Base-by-base conservation (phyloP, 1,140 invertebrate genomes). In the Nasonia vitripennis region DNA sequence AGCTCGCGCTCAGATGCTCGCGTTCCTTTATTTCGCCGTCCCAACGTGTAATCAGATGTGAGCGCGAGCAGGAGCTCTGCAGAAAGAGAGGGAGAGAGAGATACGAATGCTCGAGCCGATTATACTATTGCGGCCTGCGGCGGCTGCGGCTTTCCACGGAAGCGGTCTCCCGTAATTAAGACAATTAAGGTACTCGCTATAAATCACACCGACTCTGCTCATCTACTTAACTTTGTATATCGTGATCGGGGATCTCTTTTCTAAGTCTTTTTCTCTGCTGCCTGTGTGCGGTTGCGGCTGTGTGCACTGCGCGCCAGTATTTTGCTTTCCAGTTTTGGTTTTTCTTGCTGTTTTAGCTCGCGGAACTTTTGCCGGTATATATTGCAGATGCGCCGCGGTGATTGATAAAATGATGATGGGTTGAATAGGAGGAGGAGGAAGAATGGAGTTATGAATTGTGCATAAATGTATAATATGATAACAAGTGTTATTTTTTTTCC, bases 181-280 rank as follows among this genome's bases (percentile, higher is more conserved):
- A 92, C 91, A 91, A 91, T 92, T 91, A 91, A 91, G 88, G 86
- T 89, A 90, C 90, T 90, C 87, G 87, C 89, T 89, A 91, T 91
- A 91, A 91, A 91, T 92, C 91, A 91, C 91, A 90, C 88, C 87
- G 89, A 88, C 75, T 78, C 55, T 14, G 89, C 90, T 91, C 89
- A 90, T 90, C 91, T 91, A 90, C 91, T 90, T 89, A 86, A 88
- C 86, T 84, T 88, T 87, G 88, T 91, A 91, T 91, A 91, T 91
- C 91, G 83, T 87, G 86, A 90, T 90, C 89, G 80, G 87, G 85
- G 88, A 91, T 90, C 90, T 90, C 90, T 89, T 89, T 86, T 81
- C 7, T 73, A 81, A 4, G 45, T 81, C 68, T 81, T 9, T 37
- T 48, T 62, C 20, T 73, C 55, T 9, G 6, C 70, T 73, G 70